Base-by-base conservation (phyloP, 2,888 invertebrate species). In the Halocaridina rubra region DNA sequence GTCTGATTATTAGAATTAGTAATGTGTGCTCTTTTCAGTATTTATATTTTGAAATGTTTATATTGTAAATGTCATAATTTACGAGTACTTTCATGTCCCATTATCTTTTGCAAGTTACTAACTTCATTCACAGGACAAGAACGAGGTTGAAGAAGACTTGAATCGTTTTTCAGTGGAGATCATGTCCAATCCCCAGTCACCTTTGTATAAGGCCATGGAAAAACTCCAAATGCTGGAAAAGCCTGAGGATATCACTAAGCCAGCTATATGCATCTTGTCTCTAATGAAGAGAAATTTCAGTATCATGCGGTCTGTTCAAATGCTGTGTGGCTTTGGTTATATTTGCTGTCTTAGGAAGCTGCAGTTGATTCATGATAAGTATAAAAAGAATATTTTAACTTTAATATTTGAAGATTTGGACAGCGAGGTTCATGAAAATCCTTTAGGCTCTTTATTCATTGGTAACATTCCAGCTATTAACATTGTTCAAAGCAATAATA, bases 371-470 rank as follows among this genome's bases (percentile, higher is more conserved):
- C 74, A 82, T 71, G 77, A 80, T 27, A 80, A 33, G 19, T 80
- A 72, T 29, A 64, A 72, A 7, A 88, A 86, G 33, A 59, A 84
- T n/a, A 76, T 72, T 29, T 32, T 86, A 5, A 86, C 86, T 30
- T 53, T 88, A 16, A 27, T 72, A 27, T 86, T 88, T 69, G 86
- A 88, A 27, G 84, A 84, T 10, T 19, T 88, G 27, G 88, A 88
- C 61, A n/a, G n/a, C 30, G 69, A 84, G 24, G 27, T 86, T 22
- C 81, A 88, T 39, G 59, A 81, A 10, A 84, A 86, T 64, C 80
- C 85, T 16, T 80, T 80, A 69, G 76, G 81, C 0, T 85, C 82
- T n/a, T 72, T 88, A 22, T 88, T 88, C 53, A 75, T 88, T 24
- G 88, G 88, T 10, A 88, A 84, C 59, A 81, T 86, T 16, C 88